Conservation (phyloP, 23 tunicate genomes). For the Pegea sp. region DNA sequence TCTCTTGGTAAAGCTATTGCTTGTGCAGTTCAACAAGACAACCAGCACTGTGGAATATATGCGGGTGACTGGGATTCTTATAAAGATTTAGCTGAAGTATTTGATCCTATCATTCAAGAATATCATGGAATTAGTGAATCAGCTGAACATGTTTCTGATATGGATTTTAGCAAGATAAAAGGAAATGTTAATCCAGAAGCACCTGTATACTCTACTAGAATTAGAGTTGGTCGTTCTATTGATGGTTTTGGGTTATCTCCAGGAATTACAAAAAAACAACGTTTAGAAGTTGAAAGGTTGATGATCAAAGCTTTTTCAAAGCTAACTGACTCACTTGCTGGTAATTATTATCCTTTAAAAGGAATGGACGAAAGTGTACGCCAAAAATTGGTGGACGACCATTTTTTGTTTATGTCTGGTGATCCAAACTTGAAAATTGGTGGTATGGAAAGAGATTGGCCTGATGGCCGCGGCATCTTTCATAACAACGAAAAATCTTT, state of each 20-base stretch:
- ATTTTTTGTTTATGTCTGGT: not conserved
- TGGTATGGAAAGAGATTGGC: not conserved
- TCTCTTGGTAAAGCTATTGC: not conserved
- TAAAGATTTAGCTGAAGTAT: not conserved
- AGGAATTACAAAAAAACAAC: not conserved
- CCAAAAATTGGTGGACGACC: not conserved
- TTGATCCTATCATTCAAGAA: not conserved
- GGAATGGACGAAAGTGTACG: not conserved
- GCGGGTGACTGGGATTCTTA: not conserved
- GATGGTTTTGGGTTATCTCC: not conserved
- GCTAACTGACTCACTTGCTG: no score
- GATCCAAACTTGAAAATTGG: not conserved
- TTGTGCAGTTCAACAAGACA: not conserved
- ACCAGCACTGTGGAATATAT: not conserved
- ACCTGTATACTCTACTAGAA: not conserved
- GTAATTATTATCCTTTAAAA: not conserved
- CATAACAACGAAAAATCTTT: not conserved
- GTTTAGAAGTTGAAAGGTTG: not conserved
- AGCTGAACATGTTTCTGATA: not conserved
- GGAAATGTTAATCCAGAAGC: not conserved
- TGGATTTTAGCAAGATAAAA: not conserved
- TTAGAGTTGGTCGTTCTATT: not conserved
- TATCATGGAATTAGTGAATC: not conserved
- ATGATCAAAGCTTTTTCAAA: not conserved
- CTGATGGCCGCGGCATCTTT: not conserved